phyloP scores from a whole-genome alignment of 2,797 vertebrate species.

The Hippopotamyrus pictus region DNA sequence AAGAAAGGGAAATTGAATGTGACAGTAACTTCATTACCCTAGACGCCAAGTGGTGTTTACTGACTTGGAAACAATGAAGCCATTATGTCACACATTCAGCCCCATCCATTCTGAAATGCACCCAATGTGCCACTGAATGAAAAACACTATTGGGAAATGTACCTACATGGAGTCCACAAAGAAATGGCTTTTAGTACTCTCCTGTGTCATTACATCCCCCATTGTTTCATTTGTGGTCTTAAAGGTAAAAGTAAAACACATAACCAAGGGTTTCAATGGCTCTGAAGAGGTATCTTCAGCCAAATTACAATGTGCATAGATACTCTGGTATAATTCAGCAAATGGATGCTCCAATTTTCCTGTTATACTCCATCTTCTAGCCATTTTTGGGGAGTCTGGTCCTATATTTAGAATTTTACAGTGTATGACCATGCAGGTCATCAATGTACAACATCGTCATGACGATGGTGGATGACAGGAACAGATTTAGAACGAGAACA shows the following conservation, averaged over 20 bases:
- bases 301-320: neutral
- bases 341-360: neutral
- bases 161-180: neutral
- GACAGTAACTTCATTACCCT: neutral
- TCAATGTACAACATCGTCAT: neutral
- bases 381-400: neutral
- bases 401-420: neutral
- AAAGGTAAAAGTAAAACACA: neutral
- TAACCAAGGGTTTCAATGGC: neutral
- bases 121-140: neutral
- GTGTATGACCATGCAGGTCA: neutral
- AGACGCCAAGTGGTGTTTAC: neutral
- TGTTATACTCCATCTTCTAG: neutral
- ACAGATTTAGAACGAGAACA: neutral
- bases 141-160: neutral
- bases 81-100: neutral
- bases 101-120: neutral
- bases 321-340: neutral
- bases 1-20: neutral
- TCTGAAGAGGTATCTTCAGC: neutral
- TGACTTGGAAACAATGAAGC: neutral
- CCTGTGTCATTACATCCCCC: neutral
- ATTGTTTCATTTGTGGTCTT: neutral
- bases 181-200: neutral
- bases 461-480: neutral